phyloP scores from a whole-genome alignment of 1,140 invertebrate genomes.

The Cheumatopsyche charites region DNA sequence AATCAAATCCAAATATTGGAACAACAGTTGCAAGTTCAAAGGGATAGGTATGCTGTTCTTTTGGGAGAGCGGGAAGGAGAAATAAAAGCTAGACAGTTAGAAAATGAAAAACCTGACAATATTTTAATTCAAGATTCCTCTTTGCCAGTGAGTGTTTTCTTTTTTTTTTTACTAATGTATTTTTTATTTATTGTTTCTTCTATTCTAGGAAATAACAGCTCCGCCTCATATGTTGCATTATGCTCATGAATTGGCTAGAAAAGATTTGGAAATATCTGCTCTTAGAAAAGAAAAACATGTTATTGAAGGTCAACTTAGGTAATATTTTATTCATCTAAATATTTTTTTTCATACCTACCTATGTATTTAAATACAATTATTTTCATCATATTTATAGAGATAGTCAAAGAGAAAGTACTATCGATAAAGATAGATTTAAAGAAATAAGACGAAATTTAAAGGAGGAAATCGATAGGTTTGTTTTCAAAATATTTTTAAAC shows the following conservation, averaged over 20 bases:
- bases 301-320: conserved; percentile 70
- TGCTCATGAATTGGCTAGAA: conserved; percentile 80
- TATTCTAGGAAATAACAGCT: conserved; percentile 54
- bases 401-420: conserved; percentile 57
- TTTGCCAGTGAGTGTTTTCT: conserved; percentile 37
- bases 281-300: conserved; percentile 75
- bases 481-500: conserved; percentile 48
- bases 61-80: conserved; percentile 83
- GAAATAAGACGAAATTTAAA: conserved; percentile 61
- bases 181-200: too few species aligned
- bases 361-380: not conserved
- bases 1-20: conserved; percentile 68
- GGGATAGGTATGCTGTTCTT: conserved; percentile 76
- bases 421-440: conserved; percentile 60
- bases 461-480: conserved; percentile 65
- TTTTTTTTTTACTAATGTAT: too few species aligned
- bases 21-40: conserved; percentile 76
- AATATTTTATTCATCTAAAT: not conserved
- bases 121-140: conserved; percentile 39
- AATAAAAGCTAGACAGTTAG: conserved; percentile 64
- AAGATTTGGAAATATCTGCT: conserved; percentile 78
- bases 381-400: conserved; percentile 52
- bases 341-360: not conserved
- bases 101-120: conserved; percentile 51
- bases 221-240: conserved; percentile 80